phyloP scores from a whole-genome alignment of 2,797 vertebrate genomes.

The Diceros bicornis region DNA sequence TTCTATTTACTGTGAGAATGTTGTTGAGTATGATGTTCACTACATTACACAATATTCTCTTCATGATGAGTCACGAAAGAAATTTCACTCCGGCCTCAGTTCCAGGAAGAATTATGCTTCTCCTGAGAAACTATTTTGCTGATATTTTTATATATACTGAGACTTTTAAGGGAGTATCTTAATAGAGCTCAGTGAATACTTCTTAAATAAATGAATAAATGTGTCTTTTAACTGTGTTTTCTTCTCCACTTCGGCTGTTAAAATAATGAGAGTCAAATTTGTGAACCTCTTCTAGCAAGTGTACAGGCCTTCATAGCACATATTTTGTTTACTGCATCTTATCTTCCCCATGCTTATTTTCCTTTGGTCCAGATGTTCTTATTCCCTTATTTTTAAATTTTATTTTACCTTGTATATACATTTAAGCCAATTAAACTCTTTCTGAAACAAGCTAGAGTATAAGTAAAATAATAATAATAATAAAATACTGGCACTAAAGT shows the following conservation, averaged over 20 bases:
- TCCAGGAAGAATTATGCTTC: not conserved
- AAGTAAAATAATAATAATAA: not conserved
- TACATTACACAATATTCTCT: not conserved
- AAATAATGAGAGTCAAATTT: not conserved
- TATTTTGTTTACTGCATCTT: not conserved
- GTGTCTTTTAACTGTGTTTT: not conserved
- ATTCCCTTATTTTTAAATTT: not conserved
- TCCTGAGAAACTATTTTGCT: not conserved
- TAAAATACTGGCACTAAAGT: not conserved
- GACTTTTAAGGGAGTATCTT: not conserved
- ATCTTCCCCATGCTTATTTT: not conserved
- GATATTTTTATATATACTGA: not conserved
- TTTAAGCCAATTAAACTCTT: not conserved
- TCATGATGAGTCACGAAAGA: not conserved
- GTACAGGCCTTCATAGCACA: not conserved
- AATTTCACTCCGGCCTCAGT: not conserved
- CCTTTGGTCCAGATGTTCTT: not conserved
- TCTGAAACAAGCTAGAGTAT: not conserved
- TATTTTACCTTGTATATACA: not conserved
- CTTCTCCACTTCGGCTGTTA: not conserved
- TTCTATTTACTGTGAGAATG: not conserved
- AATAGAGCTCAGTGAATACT: not conserved
- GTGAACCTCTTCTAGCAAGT: not conserved
- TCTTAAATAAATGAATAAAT: conserved; percentile 18
- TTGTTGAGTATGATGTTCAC: not conserved